Percentiles rank a stretch among this genome's conserved stretches.
Conservation (phyloP, 2,888 invertebrate species). For the Cylloceria caligata region DNA sequence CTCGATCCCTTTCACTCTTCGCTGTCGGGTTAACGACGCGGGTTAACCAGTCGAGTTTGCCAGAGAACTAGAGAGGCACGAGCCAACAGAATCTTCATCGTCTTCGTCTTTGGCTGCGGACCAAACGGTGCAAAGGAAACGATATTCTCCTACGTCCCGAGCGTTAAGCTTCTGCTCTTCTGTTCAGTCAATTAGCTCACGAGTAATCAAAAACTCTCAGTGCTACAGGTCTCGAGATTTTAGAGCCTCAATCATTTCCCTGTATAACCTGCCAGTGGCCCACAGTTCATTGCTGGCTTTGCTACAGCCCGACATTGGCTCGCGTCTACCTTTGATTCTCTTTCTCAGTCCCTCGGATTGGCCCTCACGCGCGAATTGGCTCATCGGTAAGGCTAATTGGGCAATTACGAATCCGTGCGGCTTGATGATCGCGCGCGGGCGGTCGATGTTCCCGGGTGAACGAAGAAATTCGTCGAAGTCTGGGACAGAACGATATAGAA, state of each 20-base stretch:
- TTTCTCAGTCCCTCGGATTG: conserved; percentile 21
- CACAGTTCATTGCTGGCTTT: conserved; percentile 38
- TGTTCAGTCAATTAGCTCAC: conserved; percentile 56
- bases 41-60: conserved; percentile 56
- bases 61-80: conserved; percentile 12
- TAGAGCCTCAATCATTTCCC: conserved; percentile 17
- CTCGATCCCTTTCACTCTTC: conserved; percentile 19
- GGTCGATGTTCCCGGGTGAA: conserved; percentile 31
- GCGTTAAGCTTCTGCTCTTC: background rate
- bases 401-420: conserved; percentile 70
- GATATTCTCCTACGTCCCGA: conserved; percentile 11
- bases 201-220: conserved; percentile 63
- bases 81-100: conserved; percentile 29
- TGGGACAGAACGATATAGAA: background rate
- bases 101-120: conserved; percentile 7
- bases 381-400: conserved; percentile 75
- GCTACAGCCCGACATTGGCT: conserved; percentile 3
- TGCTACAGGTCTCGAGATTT: conserved; percentile 32
- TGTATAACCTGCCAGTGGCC: conserved; percentile 25
- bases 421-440: conserved; percentile 55
- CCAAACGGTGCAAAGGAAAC: conserved; percentile 9
- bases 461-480: conserved; percentile 54
- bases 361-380: conserved; percentile 69
- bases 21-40: conserved; percentile 58
- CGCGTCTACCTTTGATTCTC: conserved; percentile 43